Evolutionary conservation across 2,113 vertebrate genomes (phyloP).

Genomic region (Pungitius pungitius): DNA sequence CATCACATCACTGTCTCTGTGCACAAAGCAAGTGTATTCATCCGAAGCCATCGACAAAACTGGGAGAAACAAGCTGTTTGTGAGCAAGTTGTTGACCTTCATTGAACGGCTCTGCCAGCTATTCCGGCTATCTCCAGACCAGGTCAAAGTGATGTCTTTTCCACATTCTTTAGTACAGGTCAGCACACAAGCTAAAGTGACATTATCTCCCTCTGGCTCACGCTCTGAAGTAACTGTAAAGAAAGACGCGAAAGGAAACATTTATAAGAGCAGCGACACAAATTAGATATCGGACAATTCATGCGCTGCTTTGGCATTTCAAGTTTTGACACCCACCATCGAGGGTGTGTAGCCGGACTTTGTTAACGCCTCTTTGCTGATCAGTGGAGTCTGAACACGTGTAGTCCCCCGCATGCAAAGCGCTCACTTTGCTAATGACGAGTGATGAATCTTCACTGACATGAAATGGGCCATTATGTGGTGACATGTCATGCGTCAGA

Average conservation of each 20-base stretch:
- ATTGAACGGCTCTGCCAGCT: constrained; percentile 13
- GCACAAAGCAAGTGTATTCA: constrained; percentile 44
- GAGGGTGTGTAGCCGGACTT: constrained; percentile 54
- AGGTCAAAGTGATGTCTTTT: constrained; percentile 58
- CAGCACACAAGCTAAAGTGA: constrained; percentile 62
- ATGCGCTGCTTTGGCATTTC: background rate
- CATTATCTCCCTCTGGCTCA: constrained; percentile 12
- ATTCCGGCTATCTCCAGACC: constrained; percentile 27
- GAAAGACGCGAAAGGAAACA: constrained; percentile 2
- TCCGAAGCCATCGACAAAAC: constrained; percentile 3
- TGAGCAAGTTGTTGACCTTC: constrained; percentile 11
- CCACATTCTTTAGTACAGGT: constrained; percentile 57
- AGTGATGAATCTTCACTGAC: constrained; percentile 37
- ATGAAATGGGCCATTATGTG: background rate
- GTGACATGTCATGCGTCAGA: background rate
- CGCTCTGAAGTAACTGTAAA: constrained; percentile 48
- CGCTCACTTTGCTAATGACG: constrained; percentile 41
- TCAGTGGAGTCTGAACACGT: constrained; percentile 36
- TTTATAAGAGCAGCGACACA: background rate
- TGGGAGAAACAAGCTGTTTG: constrained; percentile 39
- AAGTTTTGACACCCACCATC: constrained; percentile 45
- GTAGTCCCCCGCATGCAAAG: constrained; percentile 58
- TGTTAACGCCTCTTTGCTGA: background rate
- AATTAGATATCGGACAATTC: background rate
- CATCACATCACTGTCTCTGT: constrained; percentile 50